These are phyloP conservation scores for Ammodytes marinus DNA, from an alignment of 2,113 vertebrate genomes.

Conservation along the genomic window DNA sequence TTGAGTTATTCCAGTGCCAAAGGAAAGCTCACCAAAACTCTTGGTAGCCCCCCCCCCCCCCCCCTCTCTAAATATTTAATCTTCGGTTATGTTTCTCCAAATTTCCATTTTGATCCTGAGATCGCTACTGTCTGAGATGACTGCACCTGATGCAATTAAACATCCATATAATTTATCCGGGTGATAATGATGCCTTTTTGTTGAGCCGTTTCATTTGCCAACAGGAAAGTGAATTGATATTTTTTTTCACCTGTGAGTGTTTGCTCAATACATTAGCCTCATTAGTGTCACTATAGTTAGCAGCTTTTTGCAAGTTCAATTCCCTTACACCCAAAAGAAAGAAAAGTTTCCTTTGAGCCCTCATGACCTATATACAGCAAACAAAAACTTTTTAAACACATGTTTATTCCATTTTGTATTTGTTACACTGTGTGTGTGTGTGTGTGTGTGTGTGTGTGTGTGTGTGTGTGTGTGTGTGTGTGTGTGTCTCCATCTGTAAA, in stretches of 20 bases:
- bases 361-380: slow-evolving; percentile 36
- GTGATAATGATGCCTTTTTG: slow-evolving; percentile 10
- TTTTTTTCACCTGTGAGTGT: slow-evolving; percentile 25
- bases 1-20: not conserved
- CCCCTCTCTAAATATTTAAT: not conserved
- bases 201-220: slow-evolving; percentile 7
- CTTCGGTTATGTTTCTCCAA: not conserved
- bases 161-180: not conserved
- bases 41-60: not conserved
- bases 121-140: not conserved
- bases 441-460: not conserved
- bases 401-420: not conserved
- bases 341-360: slow-evolving; percentile 1
- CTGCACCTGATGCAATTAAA: not conserved
- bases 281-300: slow-evolving; percentile 52
- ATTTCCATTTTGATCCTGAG: not conserved
- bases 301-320: slow-evolving; percentile 51
- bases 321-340: slow-evolving; percentile 7
- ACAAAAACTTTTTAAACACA: not conserved
- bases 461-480: not conserved
- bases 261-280: slow-evolving; percentile 35
- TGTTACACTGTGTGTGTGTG: not conserved
- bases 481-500: not conserved
- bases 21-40: not conserved
- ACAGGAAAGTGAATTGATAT: slow-evolving; percentile 7